Base-by-base conservation (phyloP, 1,140 invertebrate genomes). In the Drosophila bipectinata region DNA sequence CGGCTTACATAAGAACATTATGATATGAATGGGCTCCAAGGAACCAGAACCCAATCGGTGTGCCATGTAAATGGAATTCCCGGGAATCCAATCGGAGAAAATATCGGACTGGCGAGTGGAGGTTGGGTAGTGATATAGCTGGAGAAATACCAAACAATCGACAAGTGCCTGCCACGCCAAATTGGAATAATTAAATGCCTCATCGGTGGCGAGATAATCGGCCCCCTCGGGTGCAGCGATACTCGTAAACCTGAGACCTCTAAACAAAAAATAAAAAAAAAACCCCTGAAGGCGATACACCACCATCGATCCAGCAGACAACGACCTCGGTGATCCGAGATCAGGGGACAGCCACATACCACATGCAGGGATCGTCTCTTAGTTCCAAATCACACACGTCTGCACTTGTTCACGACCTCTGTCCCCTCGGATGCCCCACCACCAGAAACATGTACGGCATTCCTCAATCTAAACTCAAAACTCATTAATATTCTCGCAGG, bases 401-500 rank as follows among this genome's bases (percentile, higher is more conserved):
- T 66, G 72, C 72, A 75, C 60, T 74, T 56, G 74, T 54, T 75
- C 41, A 63, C 73, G 73, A 76, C 72, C 60, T 75, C 47, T 75
- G 49, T 37, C 56, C 26, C 24, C 18, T 45, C 32, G 32, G 45
- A 14, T 41, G 39, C 39, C 39, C 39, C 9, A 1, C 5, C 24
- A 1, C 21, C 9, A 15, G 12, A 51, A 9, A 49, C 69, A 18
- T 72, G 73, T 56, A 51, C 63, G 49, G 72, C 73, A 87, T 87
- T 88, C 83, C 81, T 77, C 68, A 83, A 83, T 71, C 63, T 58
- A 69, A 80, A 80, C 64, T 61, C 72, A 81, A 80, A 82, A 75
- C 81, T 85, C 81, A 84, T 84, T 84, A 88, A 88, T 88, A 88
- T 88, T 84, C 84, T 77, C 49, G 30, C 48, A 64, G 62, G 73